A percentile compares a stretch with the other conserved stretches of the same genome.
phyloP scores from a whole-genome alignment of 64 coral and sea anemone genomes.

The Montipora sp. region DNA sequence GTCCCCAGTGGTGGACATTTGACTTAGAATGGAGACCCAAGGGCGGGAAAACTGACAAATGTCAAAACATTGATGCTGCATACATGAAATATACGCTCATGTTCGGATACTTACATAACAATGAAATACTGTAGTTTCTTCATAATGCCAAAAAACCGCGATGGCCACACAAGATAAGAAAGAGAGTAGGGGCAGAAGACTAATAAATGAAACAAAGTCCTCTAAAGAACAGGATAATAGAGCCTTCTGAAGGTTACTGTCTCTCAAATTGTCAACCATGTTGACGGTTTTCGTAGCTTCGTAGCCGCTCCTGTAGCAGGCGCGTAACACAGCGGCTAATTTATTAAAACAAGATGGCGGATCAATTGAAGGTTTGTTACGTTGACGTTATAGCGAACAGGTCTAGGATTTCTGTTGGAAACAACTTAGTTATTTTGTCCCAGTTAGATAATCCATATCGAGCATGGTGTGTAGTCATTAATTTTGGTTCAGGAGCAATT shows the following conservation, averaged over 20 bases:
- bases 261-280: not conserved
- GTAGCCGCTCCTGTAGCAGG: too few relatives aligned
- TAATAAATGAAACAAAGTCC: not conserved
- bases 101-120: constrained; percentile 3
- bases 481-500: too few relatives aligned
- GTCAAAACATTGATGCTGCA: not conserved
- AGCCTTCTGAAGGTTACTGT: not conserved
- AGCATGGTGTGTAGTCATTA: too few relatives aligned
- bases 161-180: constrained; percentile 15
- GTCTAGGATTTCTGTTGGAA: too few relatives aligned
- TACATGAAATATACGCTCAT: not conserved
- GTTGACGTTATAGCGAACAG: too few relatives aligned
- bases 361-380: too few relatives aligned
- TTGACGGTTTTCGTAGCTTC: not conserved
- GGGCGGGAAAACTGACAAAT: not conserved
- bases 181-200: constrained; percentile 23
- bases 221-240: not conserved
- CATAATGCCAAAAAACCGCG: constrained; percentile 43
- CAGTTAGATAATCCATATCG: too few relatives aligned
- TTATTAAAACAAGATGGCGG: too few relatives aligned
- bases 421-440: too few relatives aligned
- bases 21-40: too few relatives aligned
- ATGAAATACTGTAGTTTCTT: constrained; percentile 41
- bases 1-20: too few relatives aligned
- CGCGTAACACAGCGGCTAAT: too few relatives aligned